Percentiles rank a stretch among this genome's conserved stretches.
Evolutionary conservation across 2,113 vertebrate genomes (phyloP).

Genomic region (Rhea pennata): DNA sequence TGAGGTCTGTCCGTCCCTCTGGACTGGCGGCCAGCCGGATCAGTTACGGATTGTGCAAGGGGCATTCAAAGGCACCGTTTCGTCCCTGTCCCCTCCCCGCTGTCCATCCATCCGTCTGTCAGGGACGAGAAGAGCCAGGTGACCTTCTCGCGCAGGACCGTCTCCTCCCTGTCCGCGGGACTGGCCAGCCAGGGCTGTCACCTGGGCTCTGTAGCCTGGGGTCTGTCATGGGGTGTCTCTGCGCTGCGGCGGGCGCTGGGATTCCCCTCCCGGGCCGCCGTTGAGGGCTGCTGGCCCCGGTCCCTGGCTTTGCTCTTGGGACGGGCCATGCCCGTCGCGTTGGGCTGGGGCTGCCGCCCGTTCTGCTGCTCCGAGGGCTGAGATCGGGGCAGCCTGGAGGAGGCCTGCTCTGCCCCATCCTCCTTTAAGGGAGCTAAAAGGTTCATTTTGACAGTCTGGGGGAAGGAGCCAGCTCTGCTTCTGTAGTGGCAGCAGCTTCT

Average conservation of each 20-base stretch:
- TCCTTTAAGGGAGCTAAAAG: background rate
- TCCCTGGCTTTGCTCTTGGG: background rate
- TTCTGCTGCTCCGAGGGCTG: background rate
- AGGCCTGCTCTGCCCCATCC: background rate
- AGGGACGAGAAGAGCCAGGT: background rate
- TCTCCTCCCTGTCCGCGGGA: background rate
- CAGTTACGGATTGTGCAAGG: slow-evolving; percentile 6
- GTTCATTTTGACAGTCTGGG: background rate
- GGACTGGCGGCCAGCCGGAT: slow-evolving; percentile 21
- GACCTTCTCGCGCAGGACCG: slow-evolving; percentile 1
- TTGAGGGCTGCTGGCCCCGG: too few species aligned
- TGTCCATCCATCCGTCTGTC: background rate
- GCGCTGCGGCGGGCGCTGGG: accelerated
- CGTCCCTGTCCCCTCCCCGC: background rate
- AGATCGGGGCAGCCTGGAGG: background rate
- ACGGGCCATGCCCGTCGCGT: background rate
- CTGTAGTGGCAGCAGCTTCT: background rate
- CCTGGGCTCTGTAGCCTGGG: accelerated
- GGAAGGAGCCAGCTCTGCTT: background rate
- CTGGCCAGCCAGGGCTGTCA: background rate
- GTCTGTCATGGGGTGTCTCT: accelerated
- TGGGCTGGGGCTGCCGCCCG: background rate
- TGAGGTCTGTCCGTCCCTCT: background rate
- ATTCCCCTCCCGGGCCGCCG: background rate
- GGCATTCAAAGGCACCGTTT: background rate